Percentiles rank a stretch among this genome's conserved stretches.
phyloP scores from a whole-genome alignment of 2,888 invertebrate genomes.

The Orthosia cruda region DNA sequence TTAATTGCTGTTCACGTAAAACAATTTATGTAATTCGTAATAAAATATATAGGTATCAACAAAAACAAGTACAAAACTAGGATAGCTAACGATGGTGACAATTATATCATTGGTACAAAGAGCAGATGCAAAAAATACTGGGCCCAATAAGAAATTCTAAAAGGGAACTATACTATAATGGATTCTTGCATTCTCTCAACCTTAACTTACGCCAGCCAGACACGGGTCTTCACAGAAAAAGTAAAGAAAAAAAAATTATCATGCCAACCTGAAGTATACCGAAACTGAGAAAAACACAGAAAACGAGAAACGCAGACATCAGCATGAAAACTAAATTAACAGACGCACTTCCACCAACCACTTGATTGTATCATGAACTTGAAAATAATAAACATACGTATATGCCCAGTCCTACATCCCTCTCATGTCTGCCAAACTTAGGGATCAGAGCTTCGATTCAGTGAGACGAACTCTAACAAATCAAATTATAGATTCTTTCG shows the following conservation, averaged over 20 bases:
- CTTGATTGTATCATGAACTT: conserved; percentile 54
- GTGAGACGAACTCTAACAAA: conserved; percentile 76
- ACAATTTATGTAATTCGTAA: not conserved
- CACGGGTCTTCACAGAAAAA: too few relatives aligned
- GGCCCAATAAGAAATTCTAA: too few relatives aligned
- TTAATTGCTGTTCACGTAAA: not conserved
- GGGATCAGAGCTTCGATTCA: conserved; percentile 71
- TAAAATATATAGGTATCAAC: not conserved
- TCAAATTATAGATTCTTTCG: conserved; percentile 77
- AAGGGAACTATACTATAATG: too few relatives aligned
- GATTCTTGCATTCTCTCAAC: too few relatives aligned
- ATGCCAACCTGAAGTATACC: too few relatives aligned
- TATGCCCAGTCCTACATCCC: conserved; percentile 64
- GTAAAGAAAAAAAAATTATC: too few relatives aligned
- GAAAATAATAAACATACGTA: conserved; percentile 46
- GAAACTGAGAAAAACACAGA: too few relatives aligned
- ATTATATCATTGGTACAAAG: not conserved
- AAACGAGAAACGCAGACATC: too few relatives aligned
- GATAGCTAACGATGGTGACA: conserved; percentile 16
- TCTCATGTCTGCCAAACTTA: conserved; percentile 77
- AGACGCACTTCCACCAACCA: too few relatives aligned
- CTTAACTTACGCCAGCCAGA: too few relatives aligned
- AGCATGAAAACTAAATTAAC: too few relatives aligned
- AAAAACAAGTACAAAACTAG: not conserved
- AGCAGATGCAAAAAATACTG: too few relatives aligned